phyloP scores from a whole-genome alignment of 2,888 invertebrate genomes.

The Chloroclysta siterata region DNA sequence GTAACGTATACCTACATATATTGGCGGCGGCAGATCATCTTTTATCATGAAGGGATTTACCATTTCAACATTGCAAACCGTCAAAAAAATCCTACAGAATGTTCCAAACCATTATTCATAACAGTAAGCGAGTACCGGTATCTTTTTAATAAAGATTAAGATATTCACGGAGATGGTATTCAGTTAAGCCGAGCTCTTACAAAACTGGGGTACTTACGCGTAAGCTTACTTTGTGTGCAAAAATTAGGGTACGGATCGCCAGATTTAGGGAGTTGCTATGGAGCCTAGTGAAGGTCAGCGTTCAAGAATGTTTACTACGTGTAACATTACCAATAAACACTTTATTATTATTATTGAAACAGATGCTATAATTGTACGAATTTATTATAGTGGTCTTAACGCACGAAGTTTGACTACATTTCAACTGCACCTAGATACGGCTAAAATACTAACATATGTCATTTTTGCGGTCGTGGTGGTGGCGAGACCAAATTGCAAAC shows the following conservation, averaged over 20 bases:
- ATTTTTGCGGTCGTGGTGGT: background rate
- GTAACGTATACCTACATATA: too few relatives aligned
- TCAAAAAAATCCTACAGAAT: background rate
- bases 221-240: background rate
- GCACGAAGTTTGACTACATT: too few relatives aligned
- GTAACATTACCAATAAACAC: too few relatives aligned
- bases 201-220: background rate
- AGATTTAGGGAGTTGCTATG: slow-evolving; percentile 3
- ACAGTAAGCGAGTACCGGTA: too few relatives aligned
- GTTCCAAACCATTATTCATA: too few relatives aligned
- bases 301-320: background rate
- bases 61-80: background rate
- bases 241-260: slow-evolving; percentile 2
- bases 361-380: too few relatives aligned
- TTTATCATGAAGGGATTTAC: too few relatives aligned
- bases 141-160: too few relatives aligned
- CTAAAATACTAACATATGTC: background rate
- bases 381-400: too few relatives aligned
- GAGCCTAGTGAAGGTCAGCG: background rate
- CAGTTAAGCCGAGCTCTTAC: background rate
- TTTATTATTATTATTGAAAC: too few relatives aligned
- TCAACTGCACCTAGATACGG: too few relatives aligned
- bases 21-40: too few relatives aligned
- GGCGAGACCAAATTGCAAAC: background rate
- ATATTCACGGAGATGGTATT: background rate